phyloP scores from a whole-genome alignment of 2,888 invertebrate species.

The Caradrina kadenii region DNA sequence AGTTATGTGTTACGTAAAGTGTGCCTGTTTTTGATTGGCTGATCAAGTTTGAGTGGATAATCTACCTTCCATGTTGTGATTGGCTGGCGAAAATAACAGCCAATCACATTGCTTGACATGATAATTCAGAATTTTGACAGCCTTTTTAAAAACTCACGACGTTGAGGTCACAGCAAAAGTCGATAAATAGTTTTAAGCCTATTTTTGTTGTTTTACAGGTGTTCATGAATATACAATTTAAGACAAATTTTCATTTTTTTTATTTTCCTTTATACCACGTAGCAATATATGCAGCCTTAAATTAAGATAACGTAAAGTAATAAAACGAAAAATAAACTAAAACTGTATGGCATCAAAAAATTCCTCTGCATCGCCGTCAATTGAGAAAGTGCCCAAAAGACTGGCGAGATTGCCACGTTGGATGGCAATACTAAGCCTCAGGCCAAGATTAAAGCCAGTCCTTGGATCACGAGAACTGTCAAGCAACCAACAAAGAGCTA shows the following conservation, averaged over 20 bases:
- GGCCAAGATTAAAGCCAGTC: too few relatives aligned
- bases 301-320: too few relatives aligned
- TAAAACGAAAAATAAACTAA: too few relatives aligned
- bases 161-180: neutral
- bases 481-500: too few relatives aligned
- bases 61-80: neutral
- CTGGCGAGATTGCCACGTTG: too few relatives aligned
- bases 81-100: neutral
- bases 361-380: too few relatives aligned
- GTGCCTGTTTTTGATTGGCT: neutral
- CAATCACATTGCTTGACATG: neutral
- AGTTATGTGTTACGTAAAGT: neutral
- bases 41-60: neutral
- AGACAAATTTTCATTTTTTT: neutral
- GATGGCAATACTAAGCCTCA: too few relatives aligned
- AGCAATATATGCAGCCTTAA: neutral
- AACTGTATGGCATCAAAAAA: too few relatives aligned
- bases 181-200: neutral
- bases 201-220: neutral
- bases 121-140: neutral
- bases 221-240: neutral
- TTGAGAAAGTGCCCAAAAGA: too few relatives aligned
- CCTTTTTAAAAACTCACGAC: neutral
- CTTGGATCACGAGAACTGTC: too few relatives aligned
- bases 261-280: neutral